phyloP scores from a whole-genome alignment of 37 sponge, comb jelly and placozoan species.

The Eunapius fragilis region DNA sequence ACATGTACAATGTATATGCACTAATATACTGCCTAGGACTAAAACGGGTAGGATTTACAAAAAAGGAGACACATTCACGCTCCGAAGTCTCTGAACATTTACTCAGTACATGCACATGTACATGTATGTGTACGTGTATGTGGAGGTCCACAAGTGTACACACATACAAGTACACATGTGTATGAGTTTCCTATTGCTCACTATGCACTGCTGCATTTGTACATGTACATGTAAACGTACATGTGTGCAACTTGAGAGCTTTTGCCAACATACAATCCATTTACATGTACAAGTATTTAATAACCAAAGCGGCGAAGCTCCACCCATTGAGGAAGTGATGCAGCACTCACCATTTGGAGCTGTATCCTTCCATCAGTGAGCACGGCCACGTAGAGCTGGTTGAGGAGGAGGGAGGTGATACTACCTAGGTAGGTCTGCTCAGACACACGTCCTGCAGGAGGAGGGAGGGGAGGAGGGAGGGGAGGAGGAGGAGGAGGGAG shows the following conservation, averaged over 20 bases:
- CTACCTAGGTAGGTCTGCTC: slow-evolving; percentile 87
- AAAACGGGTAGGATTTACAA: too few relatives aligned
- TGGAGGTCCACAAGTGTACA: too few relatives aligned
- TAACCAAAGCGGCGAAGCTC: background rate
- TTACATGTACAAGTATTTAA: background rate
- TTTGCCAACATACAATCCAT: too few relatives aligned
- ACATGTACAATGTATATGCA: too few relatives aligned
- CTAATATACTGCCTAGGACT: too few relatives aligned
- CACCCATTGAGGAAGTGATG: background rate
- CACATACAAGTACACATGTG: too few relatives aligned
- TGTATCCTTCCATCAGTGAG: slow-evolving; percentile 82
- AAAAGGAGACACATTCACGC: too few relatives aligned
- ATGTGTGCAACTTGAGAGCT: too few relatives aligned
- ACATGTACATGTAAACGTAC: background rate
- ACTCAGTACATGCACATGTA: too few relatives aligned
- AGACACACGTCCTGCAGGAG: slow-evolving; percentile 11
- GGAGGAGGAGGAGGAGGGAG: background rate
- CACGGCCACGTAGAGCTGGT: slow-evolving; percentile 87
- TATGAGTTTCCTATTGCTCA: too few relatives aligned
- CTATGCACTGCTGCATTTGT: too few relatives aligned
- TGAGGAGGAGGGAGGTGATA: slow-evolving; percentile 67
- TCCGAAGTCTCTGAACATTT: too few relatives aligned
- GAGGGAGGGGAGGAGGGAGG: slow-evolving; percentile 1
- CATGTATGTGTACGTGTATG: background rate
- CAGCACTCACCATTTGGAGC: slow-evolving; percentile 71